Evolutionary conservation across 2,888 invertebrate species (phyloP).

Genomic region (Aleiodes alternator): DNA sequence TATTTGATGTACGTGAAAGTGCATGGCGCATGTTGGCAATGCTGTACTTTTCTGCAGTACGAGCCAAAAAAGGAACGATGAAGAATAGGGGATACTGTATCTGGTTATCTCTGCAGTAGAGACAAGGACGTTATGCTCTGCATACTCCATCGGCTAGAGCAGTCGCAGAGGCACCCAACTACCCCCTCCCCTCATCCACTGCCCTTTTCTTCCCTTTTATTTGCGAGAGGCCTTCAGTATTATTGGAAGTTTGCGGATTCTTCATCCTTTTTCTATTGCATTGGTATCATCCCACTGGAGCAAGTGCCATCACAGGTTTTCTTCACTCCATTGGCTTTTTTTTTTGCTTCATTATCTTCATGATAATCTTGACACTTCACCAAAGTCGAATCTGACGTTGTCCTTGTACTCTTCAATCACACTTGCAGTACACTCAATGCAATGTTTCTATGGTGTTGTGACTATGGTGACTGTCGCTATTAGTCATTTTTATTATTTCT

Average conservation of each 20-base stretch:
- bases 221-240: neutral
- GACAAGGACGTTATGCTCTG: constrained; percentile 14
- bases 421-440: no score
- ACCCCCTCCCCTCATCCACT: neutral
- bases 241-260: neutral
- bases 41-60: neutral
- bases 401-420: no score
- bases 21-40: constrained; percentile 17
- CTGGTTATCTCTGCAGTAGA: constrained; percentile 11
- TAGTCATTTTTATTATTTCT: no score
- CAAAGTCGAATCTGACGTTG: no score
- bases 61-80: constrained; percentile 4
- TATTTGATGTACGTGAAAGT: neutral
- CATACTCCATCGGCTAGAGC: constrained; percentile 19
- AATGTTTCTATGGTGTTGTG: no score
- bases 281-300: no score
- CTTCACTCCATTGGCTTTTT: neutral
- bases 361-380: no score
- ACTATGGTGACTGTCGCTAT: no score
- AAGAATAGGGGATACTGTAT: neutral
- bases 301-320: neutral
- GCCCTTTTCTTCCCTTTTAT: neutral
- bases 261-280: no score
- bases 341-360: no score
- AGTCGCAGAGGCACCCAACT: no score